These are phyloP conservation scores for Peromyscus californicus DNA, from an alignment of 2,113 vertebrate genomes.

Conservation along the genomic window DNA sequence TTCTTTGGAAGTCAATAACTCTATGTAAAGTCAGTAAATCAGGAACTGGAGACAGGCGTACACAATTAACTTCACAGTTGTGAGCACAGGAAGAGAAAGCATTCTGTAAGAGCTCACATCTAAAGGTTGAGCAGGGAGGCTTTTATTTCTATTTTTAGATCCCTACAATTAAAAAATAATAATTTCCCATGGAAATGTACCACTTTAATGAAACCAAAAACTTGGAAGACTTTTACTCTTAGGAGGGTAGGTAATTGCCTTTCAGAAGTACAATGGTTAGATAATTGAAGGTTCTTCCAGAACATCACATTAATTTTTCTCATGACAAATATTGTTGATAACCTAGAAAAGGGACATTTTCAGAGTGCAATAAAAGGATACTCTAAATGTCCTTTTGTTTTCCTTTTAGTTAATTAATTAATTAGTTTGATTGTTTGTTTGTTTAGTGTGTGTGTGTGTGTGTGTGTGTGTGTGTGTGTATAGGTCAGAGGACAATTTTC, in stretches of 20 bases:
- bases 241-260: background rate
- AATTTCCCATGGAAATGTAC: background rate
- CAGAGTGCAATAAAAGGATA: background rate
- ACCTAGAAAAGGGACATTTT: background rate
- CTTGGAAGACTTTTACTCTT: background rate
- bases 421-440: background rate
- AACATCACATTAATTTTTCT: background rate
- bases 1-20: conserved; percentile 5
- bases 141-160: conserved; percentile 24
- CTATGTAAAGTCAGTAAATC: background rate
- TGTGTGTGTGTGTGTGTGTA: background rate
- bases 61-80: background rate
- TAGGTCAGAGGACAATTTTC: background rate
- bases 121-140: background rate
- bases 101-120: background rate
- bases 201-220: background rate
- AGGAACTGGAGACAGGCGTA: background rate
- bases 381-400: background rate
- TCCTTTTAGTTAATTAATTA: background rate
- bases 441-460: background rate
- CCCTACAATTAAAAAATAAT: background rate
- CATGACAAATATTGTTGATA: conserved; percentile 1
- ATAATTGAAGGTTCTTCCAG: background rate
- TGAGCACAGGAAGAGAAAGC: background rate
- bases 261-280: background rate